These are phyloP conservation scores for Nyctalus aviator DNA, from an alignment of 2,797 vertebrate genomes.

Conservation along the genomic window DNA sequence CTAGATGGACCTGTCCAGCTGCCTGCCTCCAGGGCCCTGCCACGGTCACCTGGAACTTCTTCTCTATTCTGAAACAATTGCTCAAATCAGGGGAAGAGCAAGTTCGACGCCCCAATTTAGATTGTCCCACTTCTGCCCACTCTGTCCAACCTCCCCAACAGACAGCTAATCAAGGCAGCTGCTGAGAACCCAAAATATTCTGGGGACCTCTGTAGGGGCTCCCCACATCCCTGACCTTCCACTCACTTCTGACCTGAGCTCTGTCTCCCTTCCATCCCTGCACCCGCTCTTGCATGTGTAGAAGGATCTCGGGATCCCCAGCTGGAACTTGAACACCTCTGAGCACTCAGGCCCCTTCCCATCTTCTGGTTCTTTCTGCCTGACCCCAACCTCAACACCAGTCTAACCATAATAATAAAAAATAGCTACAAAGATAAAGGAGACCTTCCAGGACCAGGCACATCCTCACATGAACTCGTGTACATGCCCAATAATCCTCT, in stretches of 20 bases:
- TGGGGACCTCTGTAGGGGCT: not conserved
- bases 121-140: not conserved
- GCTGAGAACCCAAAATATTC: not conserved
- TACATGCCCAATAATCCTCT: not conserved
- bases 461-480: not conserved
- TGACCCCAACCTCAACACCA: not conserved
- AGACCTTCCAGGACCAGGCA: not conserved
- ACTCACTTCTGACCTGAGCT: not conserved
- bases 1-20: not conserved
- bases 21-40: not conserved
- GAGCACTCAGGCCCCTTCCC: not conserved
- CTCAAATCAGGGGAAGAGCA: not conserved
- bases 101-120: not conserved
- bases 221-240: not conserved
- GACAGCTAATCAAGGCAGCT: not conserved
- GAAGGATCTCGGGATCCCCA: not conserved
- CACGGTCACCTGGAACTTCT: not conserved
- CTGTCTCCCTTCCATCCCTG: not conserved
- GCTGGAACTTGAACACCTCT: not conserved
- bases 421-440: no score
- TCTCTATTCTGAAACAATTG: not conserved
- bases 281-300: not conserved
- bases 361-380: not conserved
- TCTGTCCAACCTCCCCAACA: not conserved
- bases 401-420: not conserved